A percentile compares a stretch with the other conserved stretches of the same genome.
These are phyloP conservation scores for Epizoanthus illoricatus DNA, from an alignment of 92 coral and sea anemone genomes.

Conservation along the genomic window DNA sequence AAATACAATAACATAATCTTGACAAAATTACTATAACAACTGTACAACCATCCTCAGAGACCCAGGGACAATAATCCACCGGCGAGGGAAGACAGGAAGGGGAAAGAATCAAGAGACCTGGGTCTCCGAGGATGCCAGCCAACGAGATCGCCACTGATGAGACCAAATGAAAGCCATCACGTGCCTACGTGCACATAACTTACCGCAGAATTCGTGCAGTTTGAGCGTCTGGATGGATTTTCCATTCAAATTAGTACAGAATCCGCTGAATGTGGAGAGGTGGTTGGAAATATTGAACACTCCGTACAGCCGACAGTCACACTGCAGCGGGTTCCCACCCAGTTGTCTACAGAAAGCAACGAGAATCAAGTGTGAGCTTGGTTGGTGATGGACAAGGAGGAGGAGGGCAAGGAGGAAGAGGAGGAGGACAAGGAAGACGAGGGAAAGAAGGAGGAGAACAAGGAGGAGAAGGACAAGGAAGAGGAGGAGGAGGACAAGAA, in stretches of 20 bases:
- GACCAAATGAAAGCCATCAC: too few species aligned
- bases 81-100: too few species aligned
- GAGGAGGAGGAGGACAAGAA: neutral
- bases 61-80: too few species aligned
- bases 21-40: too few species aligned
- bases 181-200: constrained; percentile 16
- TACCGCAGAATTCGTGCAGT: constrained; percentile 81
- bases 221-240: constrained; percentile 58
- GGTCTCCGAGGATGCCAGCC: too few species aligned
- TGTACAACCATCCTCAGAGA: too few species aligned
- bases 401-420: too few species aligned
- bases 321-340: constrained; percentile 68
- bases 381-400: neutral
- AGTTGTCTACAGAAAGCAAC: constrained; percentile 44
- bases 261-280: constrained; percentile 57
- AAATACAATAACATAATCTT: too few species aligned
- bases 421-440: neutral
- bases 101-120: too few species aligned
- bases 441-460: neutral
- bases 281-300: constrained; percentile 49
- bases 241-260: constrained; percentile 62
- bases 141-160: too few species aligned
- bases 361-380: neutral
- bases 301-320: constrained; percentile 80
- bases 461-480: neutral